Base-by-base conservation (phyloP, 2,113 vertebrate species). In the Sterna hirundo region DNA sequence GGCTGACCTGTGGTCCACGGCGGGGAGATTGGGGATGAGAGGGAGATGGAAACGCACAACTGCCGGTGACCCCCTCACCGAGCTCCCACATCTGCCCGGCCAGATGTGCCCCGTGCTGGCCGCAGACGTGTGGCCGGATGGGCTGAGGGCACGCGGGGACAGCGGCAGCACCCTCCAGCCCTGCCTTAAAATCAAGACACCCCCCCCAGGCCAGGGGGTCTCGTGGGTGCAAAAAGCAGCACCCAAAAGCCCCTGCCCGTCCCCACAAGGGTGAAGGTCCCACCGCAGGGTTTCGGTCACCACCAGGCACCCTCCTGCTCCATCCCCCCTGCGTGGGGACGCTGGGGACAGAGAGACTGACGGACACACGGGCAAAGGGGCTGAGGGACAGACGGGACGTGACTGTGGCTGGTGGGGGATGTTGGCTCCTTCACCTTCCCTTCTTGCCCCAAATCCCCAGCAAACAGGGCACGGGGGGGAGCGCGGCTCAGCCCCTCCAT, bases 401-500 rank as follows among this genome's bases (percentile, higher is more conserved):
- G 26, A 20, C 51, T 30, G 8, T 10, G 58, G 52, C 49, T 65
- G 51, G 36, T 0, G 1, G 47, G 40, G 29, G 26, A 17, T 23
- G 6, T 11, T 8, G 13, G 38, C 47, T 54, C 16, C 0, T 19
- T 17, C 8, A 0, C 22, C 75, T 44, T 47, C 58, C 22, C 13
- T 23, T 49, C 25, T 6, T 36, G 30, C 42, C 38, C 58, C 13
- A 14, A 52, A 57, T 13, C 3, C 58, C 29, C 40, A n/a, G 23
- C 19, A 74, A 91, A 36, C 0, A 0, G 30, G 30, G 9, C 40
- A 38, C 1, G 0, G 36, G 10, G 10, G 6, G 19, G 27, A 61
- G 3, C 0, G 0, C 1, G 0, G 30, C 17, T 61, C 6, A 3
- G 51, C 40, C 23, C 21, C 14, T 61, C 68, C 68, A 20, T 40